Conservation (phyloP, 1,140 invertebrate genomes). For the Heliconius eleuchia region DNA sequence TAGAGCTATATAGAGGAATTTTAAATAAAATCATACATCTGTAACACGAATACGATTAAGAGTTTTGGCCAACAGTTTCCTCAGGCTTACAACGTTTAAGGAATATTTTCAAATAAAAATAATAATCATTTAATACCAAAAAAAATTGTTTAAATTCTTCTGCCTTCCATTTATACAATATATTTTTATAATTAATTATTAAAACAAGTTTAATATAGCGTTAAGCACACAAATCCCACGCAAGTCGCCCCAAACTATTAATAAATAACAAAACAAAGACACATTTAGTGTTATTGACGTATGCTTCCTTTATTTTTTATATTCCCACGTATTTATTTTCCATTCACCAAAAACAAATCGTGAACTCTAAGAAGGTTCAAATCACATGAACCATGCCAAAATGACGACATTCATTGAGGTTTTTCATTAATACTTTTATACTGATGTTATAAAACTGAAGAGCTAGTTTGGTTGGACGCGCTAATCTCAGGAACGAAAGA, state of each 20-base stretch:
- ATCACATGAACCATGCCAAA: conserved; percentile 2
- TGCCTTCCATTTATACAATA: conserved; percentile 2
- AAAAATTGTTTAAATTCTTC: not conserved
- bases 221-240: conserved; percentile 3
- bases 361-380: conserved; percentile 8
- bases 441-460: too few relatives aligned
- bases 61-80: not conserved
- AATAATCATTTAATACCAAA: not conserved
- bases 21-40: too few relatives aligned
- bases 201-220: not conserved
- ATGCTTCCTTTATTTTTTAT: conserved; percentile 1
- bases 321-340: conserved; percentile 11
- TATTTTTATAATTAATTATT: conserved; percentile 4
- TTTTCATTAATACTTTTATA: not conserved
- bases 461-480: too few relatives aligned
- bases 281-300: conserved; percentile 13
- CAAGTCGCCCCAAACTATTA: not conserved
- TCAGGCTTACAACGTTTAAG: not conserved
- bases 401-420: not conserved
- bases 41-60: too few relatives aligned
- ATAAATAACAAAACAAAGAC: conserved; percentile 11
- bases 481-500: too few relatives aligned
- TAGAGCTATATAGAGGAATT: too few relatives aligned
- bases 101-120: not conserved
- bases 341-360: conserved; percentile 1